Evolutionary conservation across 2,888 invertebrate genomes (phyloP).

Genomic region (Argynnis bischoffii): DNA sequence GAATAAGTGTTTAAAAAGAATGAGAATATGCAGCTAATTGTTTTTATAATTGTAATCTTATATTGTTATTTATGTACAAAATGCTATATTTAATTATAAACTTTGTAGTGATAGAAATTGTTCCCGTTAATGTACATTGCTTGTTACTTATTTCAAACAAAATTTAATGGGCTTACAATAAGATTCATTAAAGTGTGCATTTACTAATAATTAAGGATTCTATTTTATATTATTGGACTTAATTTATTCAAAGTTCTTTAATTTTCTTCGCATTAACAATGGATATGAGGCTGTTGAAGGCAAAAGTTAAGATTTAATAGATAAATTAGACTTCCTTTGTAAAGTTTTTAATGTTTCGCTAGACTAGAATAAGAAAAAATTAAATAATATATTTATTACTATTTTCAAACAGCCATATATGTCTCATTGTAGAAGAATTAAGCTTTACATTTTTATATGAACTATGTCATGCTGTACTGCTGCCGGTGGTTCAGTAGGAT

Average conservation of each 20-base stretch:
- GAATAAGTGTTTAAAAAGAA: background rate
- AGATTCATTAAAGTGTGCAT: slow-evolving; percentile 8
- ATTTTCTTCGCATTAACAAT: slow-evolving; percentile 6
- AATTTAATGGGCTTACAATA: background rate
- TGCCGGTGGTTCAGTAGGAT: slow-evolving; percentile 6
- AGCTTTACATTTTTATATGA: slow-evolving; percentile 32
- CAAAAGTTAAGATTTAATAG: background rate
- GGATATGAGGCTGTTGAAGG: slow-evolving; percentile 5
- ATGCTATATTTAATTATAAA: slow-evolving; percentile 14
- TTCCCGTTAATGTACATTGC: slow-evolving; percentile 11
- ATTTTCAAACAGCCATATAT: slow-evolving; percentile 19
- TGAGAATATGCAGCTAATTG: background rate
- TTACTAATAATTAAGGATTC: slow-evolving; percentile 13
- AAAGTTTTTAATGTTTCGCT: slow-evolving; percentile 12
- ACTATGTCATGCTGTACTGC: slow-evolving; percentile 16
- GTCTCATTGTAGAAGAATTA: slow-evolving; percentile 23
- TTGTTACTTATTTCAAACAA: slow-evolving; percentile 13
- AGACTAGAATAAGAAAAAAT: slow-evolving; percentile 10
- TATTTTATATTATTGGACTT: slow-evolving; percentile 10
- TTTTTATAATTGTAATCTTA: slow-evolving; percentile 3
- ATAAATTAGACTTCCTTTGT: slow-evolving; percentile 8
- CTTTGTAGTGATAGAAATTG: slow-evolving; percentile 5
- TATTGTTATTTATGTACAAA: slow-evolving; percentile 14
- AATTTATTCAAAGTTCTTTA: background rate
- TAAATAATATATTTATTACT: slow-evolving; percentile 19